Evolutionary conservation across 2,797 vertebrate genomes (phyloP).

Genomic region (Sebastes hopkinsi): DNA sequence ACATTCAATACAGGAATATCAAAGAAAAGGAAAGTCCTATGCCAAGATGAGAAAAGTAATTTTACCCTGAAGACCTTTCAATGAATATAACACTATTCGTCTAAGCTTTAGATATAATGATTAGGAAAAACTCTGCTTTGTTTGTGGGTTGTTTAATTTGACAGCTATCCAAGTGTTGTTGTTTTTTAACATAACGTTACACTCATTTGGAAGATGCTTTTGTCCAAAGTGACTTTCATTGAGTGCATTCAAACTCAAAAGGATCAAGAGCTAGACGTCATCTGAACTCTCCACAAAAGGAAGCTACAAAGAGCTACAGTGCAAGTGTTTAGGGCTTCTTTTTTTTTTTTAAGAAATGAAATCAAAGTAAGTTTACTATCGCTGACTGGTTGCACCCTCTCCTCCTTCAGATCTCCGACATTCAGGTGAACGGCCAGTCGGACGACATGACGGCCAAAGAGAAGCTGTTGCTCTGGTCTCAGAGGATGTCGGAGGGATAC

Average conservation of each 20-base stretch:
- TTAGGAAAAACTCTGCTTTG: background rate
- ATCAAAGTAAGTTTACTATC: background rate
- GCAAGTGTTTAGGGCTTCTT: background rate
- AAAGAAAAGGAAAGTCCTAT: background rate
- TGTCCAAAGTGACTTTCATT: background rate
- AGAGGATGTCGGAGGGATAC: slow-evolving; percentile 95
- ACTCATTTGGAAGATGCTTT: background rate
- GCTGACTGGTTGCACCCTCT: background rate
- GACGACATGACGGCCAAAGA: slow-evolving; percentile 98
- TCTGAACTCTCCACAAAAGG: background rate
- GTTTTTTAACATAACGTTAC: background rate
- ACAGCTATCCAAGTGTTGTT: background rate
- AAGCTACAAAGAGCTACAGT: background rate
- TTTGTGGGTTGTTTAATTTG: background rate
- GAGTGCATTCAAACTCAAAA: background rate
- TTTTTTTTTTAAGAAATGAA: background rate
- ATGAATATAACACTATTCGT: background rate
- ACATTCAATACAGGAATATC: background rate
- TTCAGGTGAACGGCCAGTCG: slow-evolving; percentile 96
- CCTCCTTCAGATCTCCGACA: slow-evolving; percentile 91
- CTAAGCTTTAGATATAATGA: background rate
- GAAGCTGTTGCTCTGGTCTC: slow-evolving; percentile 96
- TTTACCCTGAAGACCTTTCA: background rate
- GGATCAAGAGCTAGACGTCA: background rate
- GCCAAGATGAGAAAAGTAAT: background rate